Percentiles rank a stretch among this genome's conserved stretches.
These are phyloP conservation scores for Cottus gobio DNA, from an alignment of 2,113 vertebrate genomes.

Conservation along the genomic window DNA sequence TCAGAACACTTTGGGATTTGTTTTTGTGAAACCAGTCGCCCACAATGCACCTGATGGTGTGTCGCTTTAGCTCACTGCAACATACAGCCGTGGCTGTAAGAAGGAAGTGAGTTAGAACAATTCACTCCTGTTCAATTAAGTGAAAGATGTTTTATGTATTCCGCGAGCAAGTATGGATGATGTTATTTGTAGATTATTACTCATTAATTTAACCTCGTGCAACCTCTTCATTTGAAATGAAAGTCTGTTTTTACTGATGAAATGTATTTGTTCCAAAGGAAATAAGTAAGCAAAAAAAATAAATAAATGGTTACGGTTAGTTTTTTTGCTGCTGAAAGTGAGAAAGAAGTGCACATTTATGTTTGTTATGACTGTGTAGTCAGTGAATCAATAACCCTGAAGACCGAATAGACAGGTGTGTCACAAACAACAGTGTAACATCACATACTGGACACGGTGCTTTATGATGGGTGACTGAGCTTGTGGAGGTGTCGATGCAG, in stretches of 20 bases:
- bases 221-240: background rate
- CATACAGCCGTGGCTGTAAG: background rate
- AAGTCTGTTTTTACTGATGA: background rate
- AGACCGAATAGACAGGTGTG: background rate
- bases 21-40: background rate
- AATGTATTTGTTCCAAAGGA: background rate
- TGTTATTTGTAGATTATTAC: background rate
- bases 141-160: background rate
- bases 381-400: background rate
- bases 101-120: background rate
- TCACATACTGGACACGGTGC: conserved; percentile 1
- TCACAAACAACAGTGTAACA: background rate
- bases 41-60: background rate
- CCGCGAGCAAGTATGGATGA: too few relatives aligned
- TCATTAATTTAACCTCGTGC: background rate
- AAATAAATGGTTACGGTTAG: too few relatives aligned
- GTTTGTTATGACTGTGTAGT: background rate
- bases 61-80: background rate
- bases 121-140: background rate
- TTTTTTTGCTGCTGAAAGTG: background rate
- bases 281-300: background rate
- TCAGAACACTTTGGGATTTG: background rate
- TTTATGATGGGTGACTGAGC: background rate
- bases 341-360: background rate
- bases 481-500: conserved; percentile 10